Conservation (phyloP, 2,888 invertebrate species). For the Stenichneumon culpator region DNA sequence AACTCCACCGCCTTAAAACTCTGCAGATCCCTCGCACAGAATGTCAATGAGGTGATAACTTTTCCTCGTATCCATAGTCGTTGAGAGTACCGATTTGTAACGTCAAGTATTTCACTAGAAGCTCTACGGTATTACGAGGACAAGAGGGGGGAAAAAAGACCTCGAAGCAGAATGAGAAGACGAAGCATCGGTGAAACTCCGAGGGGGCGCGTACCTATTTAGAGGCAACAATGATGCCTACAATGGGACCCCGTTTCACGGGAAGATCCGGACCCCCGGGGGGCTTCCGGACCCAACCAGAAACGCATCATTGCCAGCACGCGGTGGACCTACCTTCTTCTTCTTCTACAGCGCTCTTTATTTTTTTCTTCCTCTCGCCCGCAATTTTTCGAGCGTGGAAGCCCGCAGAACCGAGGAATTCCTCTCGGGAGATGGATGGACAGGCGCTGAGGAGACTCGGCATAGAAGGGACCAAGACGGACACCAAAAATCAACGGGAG, state of each 20-base stretch:
- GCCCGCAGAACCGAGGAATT: constrained; percentile 25
- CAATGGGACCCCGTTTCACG: constrained; percentile 80
- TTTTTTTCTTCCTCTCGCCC: constrained; percentile 18
- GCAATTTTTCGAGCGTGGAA: constrained; percentile 29
- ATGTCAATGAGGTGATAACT: constrained; percentile 40
- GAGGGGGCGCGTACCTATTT: constrained; percentile 77
- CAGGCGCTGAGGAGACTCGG: constrained; percentile 44
- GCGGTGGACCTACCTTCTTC: constrained; percentile 47
- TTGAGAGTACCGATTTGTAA: constrained; percentile 28
- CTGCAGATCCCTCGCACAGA: background rate
- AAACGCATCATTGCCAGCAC: constrained; percentile 79
- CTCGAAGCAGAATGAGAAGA: constrained; percentile 23
- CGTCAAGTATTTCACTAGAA: constrained; percentile 3
- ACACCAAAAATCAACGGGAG: constrained; percentile 52
- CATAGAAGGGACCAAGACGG: constrained; percentile 40
- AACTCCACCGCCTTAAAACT: background rate
- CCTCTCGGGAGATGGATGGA: constrained; percentile 49
- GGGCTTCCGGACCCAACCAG: constrained; percentile 78
- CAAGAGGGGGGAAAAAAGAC: background rate
- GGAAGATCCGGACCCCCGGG: constrained; percentile 78
- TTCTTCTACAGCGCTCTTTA: constrained; percentile 30
- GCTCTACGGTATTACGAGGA: constrained; percentile 6
- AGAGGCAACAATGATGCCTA: constrained; percentile 77
- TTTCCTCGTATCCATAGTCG: constrained; percentile 9
- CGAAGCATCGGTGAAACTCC: background rate